Evolutionary conservation across 1,140 invertebrate genomes (phyloP).

Genomic region (Heliconius nattereri): DNA sequence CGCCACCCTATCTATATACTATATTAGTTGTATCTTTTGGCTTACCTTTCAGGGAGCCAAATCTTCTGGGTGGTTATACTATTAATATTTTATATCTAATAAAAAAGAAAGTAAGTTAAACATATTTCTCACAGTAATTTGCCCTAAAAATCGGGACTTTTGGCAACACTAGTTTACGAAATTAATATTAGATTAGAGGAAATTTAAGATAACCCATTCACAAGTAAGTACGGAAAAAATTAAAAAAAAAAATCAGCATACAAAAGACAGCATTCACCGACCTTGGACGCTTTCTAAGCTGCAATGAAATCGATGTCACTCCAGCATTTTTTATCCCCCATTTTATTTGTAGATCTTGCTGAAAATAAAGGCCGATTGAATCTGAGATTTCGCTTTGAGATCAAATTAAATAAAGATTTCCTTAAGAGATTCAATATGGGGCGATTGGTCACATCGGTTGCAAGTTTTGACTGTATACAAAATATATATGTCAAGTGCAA

Average conservation of each 20-base stretch:
- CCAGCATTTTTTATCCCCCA: conserved; percentile 1
- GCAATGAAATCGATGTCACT: conserved; percentile 14
- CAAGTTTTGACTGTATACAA: not conserved
- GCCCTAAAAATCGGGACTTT: too few species aligned
- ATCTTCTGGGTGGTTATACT: too few species aligned
- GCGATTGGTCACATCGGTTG: not conserved
- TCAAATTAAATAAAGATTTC: conserved; percentile 22
- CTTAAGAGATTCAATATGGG: not conserved
- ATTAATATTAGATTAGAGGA: not conserved
- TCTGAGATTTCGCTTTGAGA: conserved; percentile 7
- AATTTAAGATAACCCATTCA: not conserved
- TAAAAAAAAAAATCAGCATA: not conserved
- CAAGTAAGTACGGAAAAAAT: not conserved
- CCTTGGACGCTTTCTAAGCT: conserved; percentile 11
- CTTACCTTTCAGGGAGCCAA: too few species aligned
- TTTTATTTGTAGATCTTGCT: conserved; percentile 13
- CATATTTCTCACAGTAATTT: too few species aligned
- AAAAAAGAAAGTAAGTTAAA: too few species aligned
- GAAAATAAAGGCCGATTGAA: conserved; percentile 7
- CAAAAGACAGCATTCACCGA: conserved; percentile 2
- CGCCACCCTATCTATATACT: too few species aligned
- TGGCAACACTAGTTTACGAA: not conserved
- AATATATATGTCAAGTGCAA: not conserved
- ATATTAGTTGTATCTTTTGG: too few species aligned
- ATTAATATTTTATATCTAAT: too few species aligned